A percentile compares a stretch with the other conserved stretches of the same genome.
Evolutionary conservation across 2,797 vertebrate genomes (phyloP).

Genomic region (Tragopan temminckii): DNA sequence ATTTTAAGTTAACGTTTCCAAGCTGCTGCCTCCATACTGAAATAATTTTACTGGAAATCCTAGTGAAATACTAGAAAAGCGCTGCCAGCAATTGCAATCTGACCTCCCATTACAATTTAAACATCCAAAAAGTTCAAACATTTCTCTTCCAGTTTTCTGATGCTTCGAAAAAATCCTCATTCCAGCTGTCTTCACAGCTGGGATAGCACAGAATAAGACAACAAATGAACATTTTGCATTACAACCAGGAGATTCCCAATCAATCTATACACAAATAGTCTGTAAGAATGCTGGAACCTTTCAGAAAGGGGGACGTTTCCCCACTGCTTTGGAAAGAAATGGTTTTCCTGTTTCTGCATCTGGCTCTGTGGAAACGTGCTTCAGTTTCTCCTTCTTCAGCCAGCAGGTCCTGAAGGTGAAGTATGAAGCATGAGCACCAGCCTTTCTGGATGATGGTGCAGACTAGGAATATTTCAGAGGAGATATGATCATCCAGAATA

Average conservation of each 20-base stretch:
- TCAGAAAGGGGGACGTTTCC: background rate
- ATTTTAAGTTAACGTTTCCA: background rate
- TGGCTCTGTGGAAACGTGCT: background rate
- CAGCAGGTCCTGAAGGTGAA: background rate
- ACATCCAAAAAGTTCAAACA: background rate
- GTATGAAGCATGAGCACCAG: background rate
- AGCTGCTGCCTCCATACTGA: background rate
- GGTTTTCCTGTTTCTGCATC: background rate
- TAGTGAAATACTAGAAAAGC: background rate
- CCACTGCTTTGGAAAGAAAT: background rate
- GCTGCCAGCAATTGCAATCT: background rate
- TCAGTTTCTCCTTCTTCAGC: background rate
- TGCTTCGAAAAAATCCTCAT: background rate
- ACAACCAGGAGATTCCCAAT: background rate
- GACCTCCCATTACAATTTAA: background rate
- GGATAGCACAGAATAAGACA: background rate
- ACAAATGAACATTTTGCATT: background rate
- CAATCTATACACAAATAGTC: background rate
- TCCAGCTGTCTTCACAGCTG: rapidly evolving
- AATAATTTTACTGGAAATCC: background rate
- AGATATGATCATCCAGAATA: background rate
- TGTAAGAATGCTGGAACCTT: background rate
- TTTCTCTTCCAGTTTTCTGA: background rate
- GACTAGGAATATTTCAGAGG: rapidly evolving
- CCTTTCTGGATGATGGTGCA: background rate